Conservation (phyloP, 1,140 invertebrate genomes). For the Sycophaga agraensis region DNA sequence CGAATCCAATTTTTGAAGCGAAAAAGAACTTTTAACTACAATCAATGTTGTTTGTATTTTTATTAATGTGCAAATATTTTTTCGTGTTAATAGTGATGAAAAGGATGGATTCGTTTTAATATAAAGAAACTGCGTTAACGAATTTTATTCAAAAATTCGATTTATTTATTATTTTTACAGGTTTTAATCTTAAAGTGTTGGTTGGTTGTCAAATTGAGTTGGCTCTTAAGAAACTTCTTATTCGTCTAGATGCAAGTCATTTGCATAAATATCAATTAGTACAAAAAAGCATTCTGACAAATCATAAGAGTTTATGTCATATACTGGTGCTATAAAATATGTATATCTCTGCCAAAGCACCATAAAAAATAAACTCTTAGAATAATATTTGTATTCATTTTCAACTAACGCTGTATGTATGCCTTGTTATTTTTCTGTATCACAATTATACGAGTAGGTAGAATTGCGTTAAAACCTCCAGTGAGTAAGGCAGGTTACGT, state of each 20-base stretch:
- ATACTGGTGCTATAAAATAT: constrained; percentile 44
- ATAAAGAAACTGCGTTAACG: constrained; percentile 8
- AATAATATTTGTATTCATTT: constrained; percentile 47
- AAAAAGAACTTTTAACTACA: not conserved
- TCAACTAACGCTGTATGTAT: constrained; percentile 39
- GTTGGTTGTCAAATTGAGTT: constrained; percentile 3
- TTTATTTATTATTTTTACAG: constrained; percentile 22
- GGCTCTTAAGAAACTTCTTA: not conserved
- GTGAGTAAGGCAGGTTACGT: constrained; percentile 14
- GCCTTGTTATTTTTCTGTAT: constrained; percentile 25
- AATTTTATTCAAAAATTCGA: constrained; percentile 19
- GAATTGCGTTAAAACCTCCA: constrained; percentile 15
- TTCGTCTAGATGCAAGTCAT: constrained; percentile 8
- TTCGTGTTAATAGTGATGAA: constrained; percentile 10
- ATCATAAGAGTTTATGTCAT: constrained; percentile 32
- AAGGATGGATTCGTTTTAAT: constrained; percentile 8
- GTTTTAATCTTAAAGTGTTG: constrained; percentile 4
- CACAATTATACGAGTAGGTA: constrained; percentile 11
- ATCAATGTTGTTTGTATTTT: not conserved
- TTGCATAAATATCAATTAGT: constrained; percentile 35
- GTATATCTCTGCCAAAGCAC: constrained; percentile 44
- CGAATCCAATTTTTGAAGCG: not conserved
- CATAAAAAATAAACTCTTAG: constrained; percentile 35
- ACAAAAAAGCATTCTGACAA: constrained; percentile 34
- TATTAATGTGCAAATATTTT: constrained; percentile 1